A percentile compares a stretch with the other conserved stretches of the same genome.
phyloP scores from a whole-genome alignment of 1,140 invertebrate genomes.

The Sweltsa coloradensis region DNA sequence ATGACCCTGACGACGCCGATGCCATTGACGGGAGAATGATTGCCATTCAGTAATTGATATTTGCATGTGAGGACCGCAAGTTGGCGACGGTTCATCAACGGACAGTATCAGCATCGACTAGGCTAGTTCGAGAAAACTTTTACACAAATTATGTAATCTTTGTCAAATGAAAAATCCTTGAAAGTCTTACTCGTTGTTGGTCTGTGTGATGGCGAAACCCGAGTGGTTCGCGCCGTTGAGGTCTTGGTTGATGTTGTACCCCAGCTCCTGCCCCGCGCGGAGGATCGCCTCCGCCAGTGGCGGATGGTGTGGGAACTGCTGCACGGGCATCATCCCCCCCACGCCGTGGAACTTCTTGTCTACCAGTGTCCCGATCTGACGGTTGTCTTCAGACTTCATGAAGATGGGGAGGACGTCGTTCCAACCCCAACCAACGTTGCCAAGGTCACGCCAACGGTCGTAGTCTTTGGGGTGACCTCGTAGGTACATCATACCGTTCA shows the following conservation, averaged over 20 bases:
- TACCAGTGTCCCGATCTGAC: constrained; percentile 27
- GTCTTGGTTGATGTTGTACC: constrained; percentile 37
- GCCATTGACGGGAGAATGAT: too few species aligned
- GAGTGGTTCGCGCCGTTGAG: constrained; percentile 38
- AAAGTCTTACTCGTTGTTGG: constrained; percentile 32
- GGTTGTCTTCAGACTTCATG: constrained; percentile 36
- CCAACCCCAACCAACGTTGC: constrained; percentile 39
- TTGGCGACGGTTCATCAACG: too few species aligned
- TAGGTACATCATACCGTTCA: constrained; percentile 74
- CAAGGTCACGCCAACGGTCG: constrained; percentile 51
- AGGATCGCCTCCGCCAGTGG: constrained; percentile 39
- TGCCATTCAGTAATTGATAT: too few species aligned
- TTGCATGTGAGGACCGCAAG: too few species aligned
- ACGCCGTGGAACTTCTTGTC: constrained; percentile 25
- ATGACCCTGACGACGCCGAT: too few species aligned
- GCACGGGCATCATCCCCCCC: constrained; percentile 31
- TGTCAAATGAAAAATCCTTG: constrained; percentile 5
- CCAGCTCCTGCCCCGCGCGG: constrained; percentile 40
- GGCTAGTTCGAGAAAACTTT: too few species aligned
- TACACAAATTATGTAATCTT: not conserved
- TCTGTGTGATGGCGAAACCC: constrained; percentile 38
- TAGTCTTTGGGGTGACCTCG: constrained; percentile 61
- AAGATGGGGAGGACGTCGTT: constrained; percentile 42
- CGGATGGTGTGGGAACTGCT: constrained; percentile 38
- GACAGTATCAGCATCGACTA: too few species aligned